A percentile compares a stretch with the other conserved stretches of the same genome.
Conservation (phyloP, 2,113 vertebrate genomes). For the Ceyx margarethae region DNA sequence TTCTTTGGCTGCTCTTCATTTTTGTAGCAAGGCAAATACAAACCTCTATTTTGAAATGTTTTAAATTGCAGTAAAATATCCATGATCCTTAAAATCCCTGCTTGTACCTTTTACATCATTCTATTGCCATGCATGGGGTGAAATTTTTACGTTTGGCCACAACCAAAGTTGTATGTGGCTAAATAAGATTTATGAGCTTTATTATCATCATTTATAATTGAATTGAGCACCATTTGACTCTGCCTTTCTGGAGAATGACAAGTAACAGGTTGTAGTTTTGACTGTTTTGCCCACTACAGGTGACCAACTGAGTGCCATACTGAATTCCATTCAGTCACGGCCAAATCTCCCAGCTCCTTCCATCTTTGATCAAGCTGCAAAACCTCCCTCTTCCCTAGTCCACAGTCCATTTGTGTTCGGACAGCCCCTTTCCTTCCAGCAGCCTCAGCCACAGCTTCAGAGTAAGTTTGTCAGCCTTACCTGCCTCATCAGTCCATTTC, state of each 20-base stretch:
- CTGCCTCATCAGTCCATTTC: slow-evolving; percentile 77
- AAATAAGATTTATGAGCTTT: not conserved
- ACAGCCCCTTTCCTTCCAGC: slow-evolving; percentile 98
- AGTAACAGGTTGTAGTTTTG: slow-evolving; percentile 94
- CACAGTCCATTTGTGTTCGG: slow-evolving; percentile 99
- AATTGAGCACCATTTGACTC: slow-evolving; percentile 63
- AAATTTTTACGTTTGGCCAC: slow-evolving; percentile 30
- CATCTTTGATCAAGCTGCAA: slow-evolving; percentile 99
- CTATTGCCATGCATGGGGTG: not conserved
- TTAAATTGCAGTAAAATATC: not conserved
- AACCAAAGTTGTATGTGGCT: not conserved
- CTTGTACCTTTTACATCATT: not conserved
- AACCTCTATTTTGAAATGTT: not conserved
- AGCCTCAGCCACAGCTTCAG: slow-evolving; percentile 97
- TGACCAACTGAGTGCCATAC: slow-evolving; percentile 99
- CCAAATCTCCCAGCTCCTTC: slow-evolving; percentile 98
- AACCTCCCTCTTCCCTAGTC: slow-evolving; percentile 97
- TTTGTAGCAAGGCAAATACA: slow-evolving; percentile 12
- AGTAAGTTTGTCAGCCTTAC: slow-evolving; percentile 97
- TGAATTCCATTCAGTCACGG: slow-evolving; percentile 99
- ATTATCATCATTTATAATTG: slow-evolving; percentile 39
- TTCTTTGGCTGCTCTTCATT: slow-evolving; percentile 34
- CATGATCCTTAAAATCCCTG: not conserved
- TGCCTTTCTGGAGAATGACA: slow-evolving; percentile 71
- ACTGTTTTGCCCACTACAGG: slow-evolving; percentile 98